Base-by-base conservation (phyloP, 2,797 vertebrate species). In the Periparus ater region DNA sequence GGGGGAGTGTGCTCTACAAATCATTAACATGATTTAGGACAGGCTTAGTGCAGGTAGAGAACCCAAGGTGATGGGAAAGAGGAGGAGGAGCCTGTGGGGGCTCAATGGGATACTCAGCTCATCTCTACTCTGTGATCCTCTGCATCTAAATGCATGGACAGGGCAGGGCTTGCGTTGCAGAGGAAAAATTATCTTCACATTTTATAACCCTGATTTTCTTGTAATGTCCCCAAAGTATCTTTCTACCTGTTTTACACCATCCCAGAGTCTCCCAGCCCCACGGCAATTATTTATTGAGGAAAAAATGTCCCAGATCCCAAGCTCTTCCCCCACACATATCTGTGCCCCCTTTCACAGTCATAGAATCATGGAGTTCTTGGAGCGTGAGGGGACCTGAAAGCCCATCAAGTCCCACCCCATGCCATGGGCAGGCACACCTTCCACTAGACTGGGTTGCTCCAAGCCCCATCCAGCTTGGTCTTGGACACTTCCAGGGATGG, bases 61-160 rank as follows among this genome's bases (percentile, higher is more conserved):
- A 76, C 26, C 26, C 23, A 16, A 55, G 29, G 40, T 40, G 70
- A 16, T 30, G 62, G 47, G 40, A 30, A 27, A 45, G 45, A 27
- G 25, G 22, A 27, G 8, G 8, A 55, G 7, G 38, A 40, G 45
- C 23, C 50, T 22, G 45, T 40, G 1, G 19, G 30, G 22, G 8
- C 30, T 66, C 29, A 15, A 3, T 12, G 14, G n/a, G 81, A 3
- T 32, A 32, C 8, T 67, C 29, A 4, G 67, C n/a, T 88, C 60
- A 50, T 20, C 29, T 36, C 27, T 61, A 26, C 17, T 25, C 23
- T 6, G 2, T 18, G 22, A 22, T 58, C 8, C 36, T 38, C 78
- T 13, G 47, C 36, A 23, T 29, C 27, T 77, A 42, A 45, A 19
- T 1, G 4, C 1, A 0, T 0, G 40, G 44, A 45, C 11, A 0